Evolutionary conservation across 2,797 vertebrate species (phyloP).

Genomic region (Notolabrus celidotus): DNA sequence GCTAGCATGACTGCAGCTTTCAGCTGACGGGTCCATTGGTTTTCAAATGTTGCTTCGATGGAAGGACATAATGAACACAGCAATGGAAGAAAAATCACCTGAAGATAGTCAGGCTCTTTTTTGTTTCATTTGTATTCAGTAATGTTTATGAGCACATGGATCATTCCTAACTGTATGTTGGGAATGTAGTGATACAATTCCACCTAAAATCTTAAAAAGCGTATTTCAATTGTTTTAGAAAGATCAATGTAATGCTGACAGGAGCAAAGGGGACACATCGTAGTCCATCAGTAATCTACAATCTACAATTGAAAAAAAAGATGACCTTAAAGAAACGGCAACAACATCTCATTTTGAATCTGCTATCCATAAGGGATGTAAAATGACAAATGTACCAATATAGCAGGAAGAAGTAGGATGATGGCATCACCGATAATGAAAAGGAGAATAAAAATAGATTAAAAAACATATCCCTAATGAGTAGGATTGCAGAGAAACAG

Average conservation of each 20-base stretch:
- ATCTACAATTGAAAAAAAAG: not conserved
- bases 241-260: no score
- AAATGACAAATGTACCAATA: conserved; percentile 25
- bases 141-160: no score
- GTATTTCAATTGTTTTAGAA: no score
- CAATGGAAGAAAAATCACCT: conserved; percentile 41
- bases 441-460: conserved; percentile 59
- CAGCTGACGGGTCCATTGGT: conserved; percentile 49
- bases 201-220: no score
- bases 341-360: no score
- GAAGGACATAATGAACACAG: conserved; percentile 45
- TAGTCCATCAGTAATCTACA: no score
- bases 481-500: conserved; percentile 64
- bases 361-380: conserved; percentile 9
- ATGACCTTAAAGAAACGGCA: no score
- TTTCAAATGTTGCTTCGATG: conserved; percentile 61
- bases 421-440: conserved; percentile 25
- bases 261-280: no score
- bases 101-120: conserved; percentile 3
- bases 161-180: no score
- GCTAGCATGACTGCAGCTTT: conserved; percentile 59
- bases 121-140: no score
- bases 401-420: conserved; percentile 8
- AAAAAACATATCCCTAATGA: conserved; percentile 66
- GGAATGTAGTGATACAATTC: no score